Evolutionary conservation across 2,797 vertebrate genomes (phyloP), one percentile per base, ranked within the genome.

Genomic region (Halcyon badia): DNA sequence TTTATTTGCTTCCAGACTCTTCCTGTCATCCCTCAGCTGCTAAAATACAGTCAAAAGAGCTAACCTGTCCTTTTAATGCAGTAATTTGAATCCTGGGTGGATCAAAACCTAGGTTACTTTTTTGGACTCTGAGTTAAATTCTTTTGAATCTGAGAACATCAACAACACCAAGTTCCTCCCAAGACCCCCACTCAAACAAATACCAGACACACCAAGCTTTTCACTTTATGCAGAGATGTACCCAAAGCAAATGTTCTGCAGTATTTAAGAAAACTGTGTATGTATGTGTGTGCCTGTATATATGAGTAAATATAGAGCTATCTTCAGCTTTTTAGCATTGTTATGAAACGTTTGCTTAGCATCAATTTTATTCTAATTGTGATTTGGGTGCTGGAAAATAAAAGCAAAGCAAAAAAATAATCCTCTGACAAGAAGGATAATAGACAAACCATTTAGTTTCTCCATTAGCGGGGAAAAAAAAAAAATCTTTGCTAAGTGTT

Each of bases 331-430:
- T 87, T 78, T 96, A 84, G 51, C 48, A 71, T 96, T 95, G 69
- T 91, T 95, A 81, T 13, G 14, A 91, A 86, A 81, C 87, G 39
- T 96, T 97, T 19, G 82, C 94, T 95, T 94, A 87, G 48, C 46
- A 8, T 96, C 83, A 90, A 30, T 85, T 96, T 78, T 90, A 70
- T 75, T 70, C 21, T 90, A 79, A 87, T 92, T 97, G 80, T 95
- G 39, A 61, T 96, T 87, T 96, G 83, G 71, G 90, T 96, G 79
- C 93, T 97, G 93, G 57, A 84, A 94, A 95, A 94, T 46, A 78
- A 87, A 95, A 89, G 56, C n/a, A 77, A 96, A 92, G 89, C 69
- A 90, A 93, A 93, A 91, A 89, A 71, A 64, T 7, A 82, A 68
- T 86, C 60, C 79, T 92, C 82, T 83, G 78, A 84, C 77, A 73